Base-by-base conservation (phyloP, 2,888 invertebrate species). In the Coremacera marginata region DNA sequence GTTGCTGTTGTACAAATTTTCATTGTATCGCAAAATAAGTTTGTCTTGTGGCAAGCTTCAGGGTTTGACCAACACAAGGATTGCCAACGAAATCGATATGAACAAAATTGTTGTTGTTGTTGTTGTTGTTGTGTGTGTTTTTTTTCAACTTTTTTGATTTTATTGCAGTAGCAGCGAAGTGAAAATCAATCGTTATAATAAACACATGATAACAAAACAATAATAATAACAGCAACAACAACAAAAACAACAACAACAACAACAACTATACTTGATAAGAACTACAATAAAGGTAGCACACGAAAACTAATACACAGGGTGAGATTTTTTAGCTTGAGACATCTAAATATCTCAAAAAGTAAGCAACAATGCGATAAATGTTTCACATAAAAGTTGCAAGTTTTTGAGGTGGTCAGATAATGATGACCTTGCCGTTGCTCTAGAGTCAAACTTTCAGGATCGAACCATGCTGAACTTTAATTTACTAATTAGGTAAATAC, bases 151-250 rank as follows among this genome's bases (percentile, higher is more conserved):
- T 37, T 8, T 37, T 37, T 37, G 37, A 37, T 37, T 65, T 65
- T 22, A 65, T 57, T 57, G 57, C 65, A n/a, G 16, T 16, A 65
- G 14, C 65, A 55, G n/a, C 55, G 70, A 70, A 34, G 70, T 55
- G 70, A 70, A 70, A 70, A 70, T 70, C 70, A 70, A 37, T 70
- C 70, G 31, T 51, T 37, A 19, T 34, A 52, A 27, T 27, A 70
- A 70, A 51, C 70, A 70, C 52, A 70, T 31, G 22, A 51, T 31
- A 25, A 51, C 27, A 31, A 70, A 51, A 70, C 16, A 49, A 55
- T 51, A 70, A 70, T n/a, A 70, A 70, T 70, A 27, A 31, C 55
- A 70, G 27, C 52, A 52, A n/a, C 16, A 25, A 52, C 70, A 52
- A 55, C 55, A 57, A 60, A 5, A 49, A 51, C 19, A 68, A 68